Conservation (phyloP, 2,113 vertebrate genomes). For the Indicator indicator region DNA sequence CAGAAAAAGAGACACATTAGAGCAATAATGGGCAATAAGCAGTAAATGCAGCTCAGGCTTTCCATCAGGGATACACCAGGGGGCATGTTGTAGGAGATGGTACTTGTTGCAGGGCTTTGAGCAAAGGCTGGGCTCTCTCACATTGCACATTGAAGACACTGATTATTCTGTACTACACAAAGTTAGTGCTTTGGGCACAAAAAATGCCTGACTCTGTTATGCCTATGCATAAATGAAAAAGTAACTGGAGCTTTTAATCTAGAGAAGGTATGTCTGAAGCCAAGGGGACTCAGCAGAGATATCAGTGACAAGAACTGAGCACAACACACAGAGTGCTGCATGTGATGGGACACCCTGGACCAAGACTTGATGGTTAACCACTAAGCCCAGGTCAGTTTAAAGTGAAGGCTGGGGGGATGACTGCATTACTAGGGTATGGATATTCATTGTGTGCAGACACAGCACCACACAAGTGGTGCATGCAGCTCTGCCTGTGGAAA, state of each 20-base stretch:
- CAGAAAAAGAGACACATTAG: slow-evolving; percentile 8
- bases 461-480: no score
- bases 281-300: neutral
- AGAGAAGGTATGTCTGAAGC: neutral
- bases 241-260: neutral
- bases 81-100: neutral
- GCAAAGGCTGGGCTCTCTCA: neutral
- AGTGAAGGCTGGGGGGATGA: neutral
- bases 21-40: neutral
- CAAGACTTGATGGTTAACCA: neutral
- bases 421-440: rapidly evolving
- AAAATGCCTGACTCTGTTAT: neutral
- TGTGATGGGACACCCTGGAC: neutral
- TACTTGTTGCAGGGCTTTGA: neutral
- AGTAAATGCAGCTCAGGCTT: neutral
- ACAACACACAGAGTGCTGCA: rapidly evolving
- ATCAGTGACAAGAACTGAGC: neutral
- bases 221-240: neutral
- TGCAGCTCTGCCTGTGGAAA: neutral
- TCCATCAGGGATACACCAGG: neutral
- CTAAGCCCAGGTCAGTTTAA: neutral
- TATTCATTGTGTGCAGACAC: no score
- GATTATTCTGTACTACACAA: neutral
- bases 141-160: neutral
- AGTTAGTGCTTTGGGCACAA: neutral